Conservation (phyloP, 2,888 invertebrate genomes). For the Cephus sareptanus region DNA sequence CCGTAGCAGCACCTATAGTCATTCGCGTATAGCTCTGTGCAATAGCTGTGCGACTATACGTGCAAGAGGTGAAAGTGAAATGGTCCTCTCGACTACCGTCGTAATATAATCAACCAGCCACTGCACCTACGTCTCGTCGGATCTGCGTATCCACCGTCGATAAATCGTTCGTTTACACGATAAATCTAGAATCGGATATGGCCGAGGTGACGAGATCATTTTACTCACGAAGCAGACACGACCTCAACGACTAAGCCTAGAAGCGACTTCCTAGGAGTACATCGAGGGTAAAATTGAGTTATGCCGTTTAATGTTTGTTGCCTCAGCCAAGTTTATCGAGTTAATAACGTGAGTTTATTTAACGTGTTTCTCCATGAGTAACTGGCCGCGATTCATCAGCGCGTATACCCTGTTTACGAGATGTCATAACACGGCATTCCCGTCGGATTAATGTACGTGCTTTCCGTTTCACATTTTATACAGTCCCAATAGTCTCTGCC, state of each 20-base stretch:
- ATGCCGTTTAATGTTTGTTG: constrained; percentile 43
- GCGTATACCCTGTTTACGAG: constrained; percentile 47
- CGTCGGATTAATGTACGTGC: constrained; percentile 41
- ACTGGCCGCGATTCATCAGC: constrained; percentile 44
- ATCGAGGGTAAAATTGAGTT: constrained; percentile 24
- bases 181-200: not conserved
- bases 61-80: not conserved
- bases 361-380: constrained; percentile 40
- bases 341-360: constrained; percentile 60
- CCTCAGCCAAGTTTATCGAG: constrained; percentile 49
- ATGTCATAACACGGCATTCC: constrained; percentile 56
- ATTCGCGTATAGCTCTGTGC: not conserved
- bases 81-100: not conserved
- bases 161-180: not conserved
- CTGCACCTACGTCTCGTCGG: not conserved
- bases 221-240: not conserved
- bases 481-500: constrained; percentile 18
- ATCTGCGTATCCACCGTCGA: not conserved
- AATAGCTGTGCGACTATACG: not conserved
- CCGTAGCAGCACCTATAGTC: not conserved
- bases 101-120: not conserved
- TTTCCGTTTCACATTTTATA: constrained; percentile 32
- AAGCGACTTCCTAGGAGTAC: not conserved
- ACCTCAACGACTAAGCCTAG: not conserved
- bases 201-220: not conserved